phyloP scores from a whole-genome alignment of 2,888 invertebrate species.

The Campaea margaritaria region DNA sequence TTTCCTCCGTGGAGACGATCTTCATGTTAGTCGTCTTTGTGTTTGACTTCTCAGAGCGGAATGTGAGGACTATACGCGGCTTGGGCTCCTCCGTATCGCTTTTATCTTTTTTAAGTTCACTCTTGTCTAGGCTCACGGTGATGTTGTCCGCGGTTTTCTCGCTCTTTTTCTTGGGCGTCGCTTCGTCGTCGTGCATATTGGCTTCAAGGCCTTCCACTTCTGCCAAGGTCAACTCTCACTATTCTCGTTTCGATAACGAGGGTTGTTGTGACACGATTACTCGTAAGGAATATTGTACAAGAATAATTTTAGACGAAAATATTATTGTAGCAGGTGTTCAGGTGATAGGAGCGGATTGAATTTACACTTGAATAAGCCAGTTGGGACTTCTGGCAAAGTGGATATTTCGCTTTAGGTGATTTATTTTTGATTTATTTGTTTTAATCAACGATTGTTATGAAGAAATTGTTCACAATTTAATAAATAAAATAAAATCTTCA shows the following conservation, averaged over 20 bases:
- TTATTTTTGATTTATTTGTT: no score
- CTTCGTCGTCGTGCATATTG: conserved; percentile 73
- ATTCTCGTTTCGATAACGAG: conserved; percentile 4
- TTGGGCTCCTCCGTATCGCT: conserved; percentile 74
- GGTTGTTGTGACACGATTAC: background rate
- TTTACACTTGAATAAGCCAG: no score
- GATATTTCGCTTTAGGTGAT: no score
- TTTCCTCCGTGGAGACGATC: conserved; percentile 78
- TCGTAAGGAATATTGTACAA: no score
- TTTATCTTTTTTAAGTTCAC: conserved; percentile 65
- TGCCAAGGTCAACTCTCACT: conserved; percentile 45
- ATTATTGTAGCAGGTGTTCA: no score
- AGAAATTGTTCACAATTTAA: no score
- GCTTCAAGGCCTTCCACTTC: conserved; percentile 58
- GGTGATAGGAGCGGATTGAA: no score
- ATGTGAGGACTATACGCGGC: conserved; percentile 86
- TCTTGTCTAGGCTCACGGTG: conserved; percentile 60
- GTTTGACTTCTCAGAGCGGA: conserved; percentile 86
- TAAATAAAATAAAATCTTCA: no score
- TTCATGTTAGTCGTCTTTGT: conserved; percentile 82
- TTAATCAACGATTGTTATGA: no score
- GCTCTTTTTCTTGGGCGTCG: conserved; percentile 64
- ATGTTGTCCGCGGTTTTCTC: conserved; percentile 62
- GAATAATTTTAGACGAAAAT: no score
- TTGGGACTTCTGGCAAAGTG: no score